Percentiles rank a stretch among this genome's conserved stretches.
Evolutionary conservation across 1,140 invertebrate genomes (phyloP).

Genomic region (Ditylenchus dipsaci): DNA sequence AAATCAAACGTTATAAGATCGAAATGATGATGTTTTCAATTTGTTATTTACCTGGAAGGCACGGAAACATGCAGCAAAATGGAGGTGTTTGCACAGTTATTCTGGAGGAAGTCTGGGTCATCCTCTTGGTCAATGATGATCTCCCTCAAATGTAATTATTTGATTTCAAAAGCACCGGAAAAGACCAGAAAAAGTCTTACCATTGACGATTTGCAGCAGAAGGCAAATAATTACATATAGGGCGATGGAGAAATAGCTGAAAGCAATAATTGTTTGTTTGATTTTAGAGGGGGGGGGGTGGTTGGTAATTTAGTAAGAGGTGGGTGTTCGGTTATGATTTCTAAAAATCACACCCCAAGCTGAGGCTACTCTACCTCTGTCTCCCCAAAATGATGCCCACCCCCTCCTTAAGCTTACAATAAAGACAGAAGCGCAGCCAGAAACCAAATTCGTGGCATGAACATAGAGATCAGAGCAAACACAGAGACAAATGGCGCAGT

Average conservation of each 20-base stretch:
- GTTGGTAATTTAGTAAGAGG: not conserved
- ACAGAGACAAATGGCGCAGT: conserved; percentile 50
- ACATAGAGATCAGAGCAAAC: conserved; percentile 44
- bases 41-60: conserved; percentile 32
- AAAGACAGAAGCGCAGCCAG: conserved; percentile 48
- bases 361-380: too few relatives aligned
- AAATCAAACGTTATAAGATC: too few relatives aligned
- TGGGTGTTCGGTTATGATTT: not conserved
- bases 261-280: too few relatives aligned
- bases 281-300: too few relatives aligned
- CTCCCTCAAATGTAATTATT: conserved; percentile 1
- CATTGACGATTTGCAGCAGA: conserved; percentile 49
- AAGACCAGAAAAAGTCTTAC: too few relatives aligned
- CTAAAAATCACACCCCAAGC: not conserved
- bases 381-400: too few relatives aligned
- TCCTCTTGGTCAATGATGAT: conserved; percentile 46
- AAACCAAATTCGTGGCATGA: conserved; percentile 52
- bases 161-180: too few relatives aligned
- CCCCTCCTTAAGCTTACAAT: conserved; percentile 46
- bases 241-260: conserved; percentile 42
- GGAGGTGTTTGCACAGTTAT: conserved; percentile 48
- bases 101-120: conserved; percentile 31
- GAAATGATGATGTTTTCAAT: too few relatives aligned
- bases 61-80: conserved; percentile 54
- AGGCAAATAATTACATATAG: conserved; percentile 54